A percentile compares a stretch with the other conserved stretches of the same genome.
Evolutionary conservation across 2,888 invertebrate genomes (phyloP).

Genomic region (Meteorus colon): DNA sequence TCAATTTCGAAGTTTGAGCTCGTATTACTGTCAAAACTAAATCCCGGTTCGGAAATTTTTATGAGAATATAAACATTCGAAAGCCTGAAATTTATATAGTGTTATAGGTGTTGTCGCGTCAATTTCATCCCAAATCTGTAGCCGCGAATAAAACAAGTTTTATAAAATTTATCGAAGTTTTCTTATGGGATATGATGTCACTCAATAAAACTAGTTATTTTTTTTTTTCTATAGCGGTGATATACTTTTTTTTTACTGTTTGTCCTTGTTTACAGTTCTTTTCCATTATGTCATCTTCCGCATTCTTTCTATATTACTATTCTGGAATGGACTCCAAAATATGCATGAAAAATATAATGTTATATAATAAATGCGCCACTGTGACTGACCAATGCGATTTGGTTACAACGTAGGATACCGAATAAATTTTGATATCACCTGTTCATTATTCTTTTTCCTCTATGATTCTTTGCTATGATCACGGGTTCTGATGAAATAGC

Average conservation of each 20-base stretch:
- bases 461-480: not conserved
- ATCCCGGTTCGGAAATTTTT: no score
- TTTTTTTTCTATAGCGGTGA: not conserved
- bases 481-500: not conserved
- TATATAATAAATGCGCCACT: not conserved
- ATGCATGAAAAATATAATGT: not conserved
- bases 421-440: not conserved
- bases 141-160: not conserved
- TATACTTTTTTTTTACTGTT: not conserved
- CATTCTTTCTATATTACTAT: not conserved
- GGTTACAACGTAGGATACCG: not conserved
- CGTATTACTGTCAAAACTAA: no score
- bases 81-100: no score
- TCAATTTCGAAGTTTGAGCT: no score
- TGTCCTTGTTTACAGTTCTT: not conserved
- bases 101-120: not conserved
- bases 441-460: not conserved
- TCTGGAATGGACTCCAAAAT: not conserved
- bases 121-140: not conserved
- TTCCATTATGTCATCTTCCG: not conserved
- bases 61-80: no score
- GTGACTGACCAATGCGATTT: not conserved
- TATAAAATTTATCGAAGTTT: not conserved
- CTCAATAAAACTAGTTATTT: not conserved
- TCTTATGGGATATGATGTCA: not conserved